Percentiles rank a stretch among this genome's conserved stretches.
Conservation (phyloP, 2,888 invertebrate genomes). For the Oeneis ivallda region DNA sequence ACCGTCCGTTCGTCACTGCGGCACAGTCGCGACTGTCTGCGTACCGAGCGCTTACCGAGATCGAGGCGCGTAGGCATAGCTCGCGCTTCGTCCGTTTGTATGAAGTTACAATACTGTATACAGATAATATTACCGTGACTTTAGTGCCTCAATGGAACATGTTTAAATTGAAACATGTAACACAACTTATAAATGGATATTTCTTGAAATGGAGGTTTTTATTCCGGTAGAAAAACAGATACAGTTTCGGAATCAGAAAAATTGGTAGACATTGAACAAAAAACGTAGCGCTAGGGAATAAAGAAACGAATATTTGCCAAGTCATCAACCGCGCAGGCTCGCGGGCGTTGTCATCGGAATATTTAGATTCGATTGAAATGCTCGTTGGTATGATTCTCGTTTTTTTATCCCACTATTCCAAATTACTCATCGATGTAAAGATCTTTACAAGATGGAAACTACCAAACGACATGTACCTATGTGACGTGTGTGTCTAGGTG, state of each 20-base stretch:
- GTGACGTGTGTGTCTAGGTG: too few species aligned
- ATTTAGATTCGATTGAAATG: slow-evolving; percentile 18
- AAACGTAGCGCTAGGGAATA: slow-evolving; percentile 43
- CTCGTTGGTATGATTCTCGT: not conserved
- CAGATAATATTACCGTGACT: too few species aligned
- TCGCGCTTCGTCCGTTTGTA: too few species aligned
- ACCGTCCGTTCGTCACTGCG: too few species aligned
- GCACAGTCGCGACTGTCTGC: too few species aligned
- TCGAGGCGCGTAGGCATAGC: too few species aligned
- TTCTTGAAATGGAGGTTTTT: slow-evolving; percentile 12
- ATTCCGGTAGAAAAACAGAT: slow-evolving; percentile 21
- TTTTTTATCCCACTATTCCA: not conserved
- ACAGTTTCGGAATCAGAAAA: slow-evolving; percentile 44
- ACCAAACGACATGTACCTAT: too few species aligned
- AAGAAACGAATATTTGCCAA: slow-evolving; percentile 41
- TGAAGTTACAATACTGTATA: too few species aligned
- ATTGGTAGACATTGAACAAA: slow-evolving; percentile 46
- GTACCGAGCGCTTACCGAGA: too few species aligned
- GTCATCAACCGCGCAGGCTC: slow-evolving; percentile 46
- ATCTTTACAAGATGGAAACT: too few species aligned
- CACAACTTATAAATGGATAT: slow-evolving; percentile 13
- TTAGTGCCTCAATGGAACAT: not conserved
- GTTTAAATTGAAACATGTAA: slow-evolving; percentile 3
- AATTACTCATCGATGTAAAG: too few species aligned
- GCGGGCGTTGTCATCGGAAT: slow-evolving; percentile 44